Base-by-base conservation (phyloP, 2,888 invertebrate genomes). In the Heliconius ismenius region DNA sequence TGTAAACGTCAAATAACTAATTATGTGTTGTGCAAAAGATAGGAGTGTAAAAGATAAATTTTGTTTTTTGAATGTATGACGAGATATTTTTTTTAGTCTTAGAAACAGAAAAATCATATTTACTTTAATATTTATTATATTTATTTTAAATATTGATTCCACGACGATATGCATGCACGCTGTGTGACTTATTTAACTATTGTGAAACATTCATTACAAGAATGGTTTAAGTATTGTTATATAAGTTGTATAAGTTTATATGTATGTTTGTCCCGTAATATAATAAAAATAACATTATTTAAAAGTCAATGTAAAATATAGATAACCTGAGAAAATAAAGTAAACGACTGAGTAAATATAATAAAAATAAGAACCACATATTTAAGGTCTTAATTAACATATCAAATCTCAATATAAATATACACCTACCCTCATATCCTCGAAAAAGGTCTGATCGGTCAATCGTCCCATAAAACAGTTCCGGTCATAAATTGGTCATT, bases 401-500 rank as follows among this genome's bases (percentile, higher is more conserved):
- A 58, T 3, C 58, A 10, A 49, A 54, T 28, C 10, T 43, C 11
- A 32, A 32, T 32, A 60, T 39, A 73, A 26, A 60, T 28, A 62
- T 58, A 26, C 15, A 36, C 36, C 69, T 77, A 79, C 76, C 79
- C 79, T 73, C 77, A 79, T 79, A 78, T 79, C 79, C 76, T 74
- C 77, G 76, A 82, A 84, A 83, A 82, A 83, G 82, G 81, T 81
- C 82, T 82, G 82, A 89, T 89, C 88, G 90, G 90, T 89, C 91
- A 90, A 88, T 89, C 87, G 84, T 81, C 83, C 88, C 86, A 91
- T 90, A 89, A 90, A 87, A 82, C 83, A 83, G 90, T 91, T 92
- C 92, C 92, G 92, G 92, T 89, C 89, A 83, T 92, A 92, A 92
- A 92, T 90, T 89, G 91, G 86, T 86, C 88, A 87, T 84, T 84